phyloP scores from a whole-genome alignment of 2,888 invertebrate species.

The Cenopis cana region DNA sequence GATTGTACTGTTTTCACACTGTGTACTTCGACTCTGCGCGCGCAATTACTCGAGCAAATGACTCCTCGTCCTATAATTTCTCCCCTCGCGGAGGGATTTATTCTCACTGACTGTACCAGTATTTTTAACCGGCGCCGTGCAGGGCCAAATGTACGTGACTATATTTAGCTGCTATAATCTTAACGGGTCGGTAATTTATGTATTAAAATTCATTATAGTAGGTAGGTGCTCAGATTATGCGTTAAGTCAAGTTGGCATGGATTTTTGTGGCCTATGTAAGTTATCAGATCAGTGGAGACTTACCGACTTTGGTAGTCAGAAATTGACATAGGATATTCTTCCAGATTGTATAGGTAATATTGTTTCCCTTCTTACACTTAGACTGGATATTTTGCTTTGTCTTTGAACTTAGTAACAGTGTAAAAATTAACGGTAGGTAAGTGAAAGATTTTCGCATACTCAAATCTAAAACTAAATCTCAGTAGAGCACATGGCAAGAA shows the following conservation, averaged over 20 bases:
- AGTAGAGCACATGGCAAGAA: no score
- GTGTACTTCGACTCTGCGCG: conserved; percentile 51
- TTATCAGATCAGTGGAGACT: not conserved
- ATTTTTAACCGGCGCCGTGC: conserved; percentile 32
- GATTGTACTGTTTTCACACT: conserved; percentile 2
- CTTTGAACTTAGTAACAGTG: no score
- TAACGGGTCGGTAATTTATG: not conserved
- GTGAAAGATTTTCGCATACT: no score
- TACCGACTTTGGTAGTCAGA: not conserved
- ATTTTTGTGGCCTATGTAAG: not conserved
- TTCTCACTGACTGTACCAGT: conserved; percentile 40
- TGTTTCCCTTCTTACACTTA: no score
- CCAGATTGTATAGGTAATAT: no score
- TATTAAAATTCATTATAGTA: conserved; percentile 11
- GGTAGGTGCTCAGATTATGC: not conserved
- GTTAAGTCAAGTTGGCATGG: not conserved
- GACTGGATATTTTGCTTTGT: no score
- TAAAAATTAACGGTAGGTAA: no score
- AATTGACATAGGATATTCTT: no score
- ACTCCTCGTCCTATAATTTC: conserved; percentile 51
- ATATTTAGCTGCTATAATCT: conserved; percentile 23
- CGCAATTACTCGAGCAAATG: conserved; percentile 72
- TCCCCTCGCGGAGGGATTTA: conserved; percentile 38
- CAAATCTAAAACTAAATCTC: no score
- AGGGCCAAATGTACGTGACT: conserved; percentile 29